A percentile compares a stretch with the other conserved stretches of the same genome.
Conservation (phyloP, 2,113 vertebrate species). For the Chaetorhynchus papuensis region DNA sequence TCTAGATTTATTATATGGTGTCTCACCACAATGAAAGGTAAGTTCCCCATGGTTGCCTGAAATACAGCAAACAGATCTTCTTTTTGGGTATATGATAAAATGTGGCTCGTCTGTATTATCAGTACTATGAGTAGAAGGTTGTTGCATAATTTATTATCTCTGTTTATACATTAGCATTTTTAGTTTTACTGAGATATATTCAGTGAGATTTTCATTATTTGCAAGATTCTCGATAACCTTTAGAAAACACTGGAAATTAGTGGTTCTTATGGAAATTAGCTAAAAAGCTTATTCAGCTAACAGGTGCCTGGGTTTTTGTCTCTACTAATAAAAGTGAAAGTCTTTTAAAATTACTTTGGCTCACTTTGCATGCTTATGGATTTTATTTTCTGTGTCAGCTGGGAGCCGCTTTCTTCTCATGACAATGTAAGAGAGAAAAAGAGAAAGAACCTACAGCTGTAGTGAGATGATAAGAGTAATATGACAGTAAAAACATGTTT, state of each 20-base stretch:
- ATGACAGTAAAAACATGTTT: neutral
- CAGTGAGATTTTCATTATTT: conserved; percentile 1
- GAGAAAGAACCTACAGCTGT: neutral
- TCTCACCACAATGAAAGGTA: neutral
- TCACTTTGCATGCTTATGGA: neutral
- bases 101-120: neutral
- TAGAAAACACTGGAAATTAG: neutral
- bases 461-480: neutral
- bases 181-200: neutral
- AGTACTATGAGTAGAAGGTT: neutral
- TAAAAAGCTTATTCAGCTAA: neutral
- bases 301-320: neutral
- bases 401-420: neutral
- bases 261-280: neutral
- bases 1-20: neutral
- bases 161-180: neutral
- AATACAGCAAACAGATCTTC: neutral
- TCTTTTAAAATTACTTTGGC: neutral
- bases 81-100: neutral
- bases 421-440: neutral
- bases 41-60: neutral
- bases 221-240: neutral
- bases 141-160: neutral
- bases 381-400: neutral
- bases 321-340: neutral